Evolutionary conservation across 2,888 invertebrate species (phyloP), one percentile per base, ranked within the genome.

Genomic region (Scaptomyza caliginosa): DNA sequence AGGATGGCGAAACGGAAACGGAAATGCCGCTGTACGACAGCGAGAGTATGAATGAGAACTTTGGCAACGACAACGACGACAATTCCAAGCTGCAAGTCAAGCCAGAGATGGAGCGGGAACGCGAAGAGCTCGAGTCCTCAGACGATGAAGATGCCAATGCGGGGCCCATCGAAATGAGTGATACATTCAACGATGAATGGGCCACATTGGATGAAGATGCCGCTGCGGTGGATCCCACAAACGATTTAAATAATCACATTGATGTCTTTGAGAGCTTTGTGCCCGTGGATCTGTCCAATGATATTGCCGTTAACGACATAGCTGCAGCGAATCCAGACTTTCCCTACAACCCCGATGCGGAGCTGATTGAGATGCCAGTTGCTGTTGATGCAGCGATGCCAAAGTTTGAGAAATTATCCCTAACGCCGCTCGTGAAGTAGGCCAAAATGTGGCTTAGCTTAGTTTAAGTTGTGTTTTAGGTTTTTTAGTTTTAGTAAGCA

Each of bases 201-300:
- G 85, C 73, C n/a, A 57, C 67, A 17, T 49, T 86, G 32, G 84
- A 77, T 26, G 74, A 71, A 48, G 78, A 69, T 39, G 19, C 2
- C 3, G 55, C 40, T 2, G 26, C 28, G 49, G 58, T 48, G 0
- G 85, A 89, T 67, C 67, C 81, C 6, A 65, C 64, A 60, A 90
- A 90, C 62, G 84, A 86, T 72, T 74, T 89, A 21, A 81, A 83
- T 58, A 90, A 90, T 69, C 81, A 89, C 56, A 90, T 91, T 67
- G 90, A 91, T 71, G 77, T 67, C 30, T 89, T 87, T 57, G 88
- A 89, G 51, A 72, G 73, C 43, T 68, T 67, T 42, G 73, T 80
- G 36, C 91, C 91, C 32, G 71, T 89, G 30, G 91, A 92, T 86
- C 80, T 92, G 52, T 91, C 90, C 50, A 91, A 92, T 74, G 92